Conservation (phyloP, 2,888 invertebrate species). For the Caradrina clavipalpis region DNA sequence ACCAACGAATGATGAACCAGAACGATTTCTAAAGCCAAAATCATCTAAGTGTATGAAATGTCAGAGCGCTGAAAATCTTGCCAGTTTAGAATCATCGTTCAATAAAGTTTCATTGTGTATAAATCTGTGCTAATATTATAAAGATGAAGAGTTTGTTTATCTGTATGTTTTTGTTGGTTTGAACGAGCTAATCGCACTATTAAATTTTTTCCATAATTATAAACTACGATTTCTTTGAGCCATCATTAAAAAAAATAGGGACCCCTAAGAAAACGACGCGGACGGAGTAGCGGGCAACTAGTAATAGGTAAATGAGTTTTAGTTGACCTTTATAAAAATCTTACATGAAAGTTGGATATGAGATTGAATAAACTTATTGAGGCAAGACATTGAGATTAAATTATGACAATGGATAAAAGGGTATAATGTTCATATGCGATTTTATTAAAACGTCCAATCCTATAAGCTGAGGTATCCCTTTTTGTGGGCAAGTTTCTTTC, state of each 20-base stretch:
- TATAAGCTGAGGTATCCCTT: slow-evolving; percentile 52
- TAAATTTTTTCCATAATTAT: too few species aligned
- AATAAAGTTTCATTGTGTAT: not conserved
- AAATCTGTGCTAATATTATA: not conserved
- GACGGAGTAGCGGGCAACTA: too few species aligned
- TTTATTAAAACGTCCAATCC: slow-evolving; percentile 47
- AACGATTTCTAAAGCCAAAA: not conserved
- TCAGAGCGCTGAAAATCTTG: not conserved
- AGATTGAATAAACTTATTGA: slow-evolving; percentile 14
- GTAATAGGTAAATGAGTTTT: not conserved
- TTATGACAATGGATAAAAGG: slow-evolving; percentile 38
- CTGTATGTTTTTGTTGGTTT: too few species aligned
- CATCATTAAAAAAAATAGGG: too few species aligned
- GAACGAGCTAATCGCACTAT: too few species aligned
- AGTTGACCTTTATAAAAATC: not conserved
- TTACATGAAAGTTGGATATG: not conserved
- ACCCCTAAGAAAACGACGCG: too few species aligned
- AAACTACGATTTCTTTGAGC: too few species aligned
- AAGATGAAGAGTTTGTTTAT: too few species aligned
- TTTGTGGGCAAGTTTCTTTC: slow-evolving; percentile 51
- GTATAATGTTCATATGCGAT: slow-evolving; percentile 24
- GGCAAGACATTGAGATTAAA: slow-evolving; percentile 21
- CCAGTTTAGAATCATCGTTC: not conserved
- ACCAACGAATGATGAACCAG: not conserved
- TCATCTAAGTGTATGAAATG: not conserved